Evolutionary conservation across 2,797 vertebrate genomes (phyloP).

Genomic region (Tinamus major): DNA sequence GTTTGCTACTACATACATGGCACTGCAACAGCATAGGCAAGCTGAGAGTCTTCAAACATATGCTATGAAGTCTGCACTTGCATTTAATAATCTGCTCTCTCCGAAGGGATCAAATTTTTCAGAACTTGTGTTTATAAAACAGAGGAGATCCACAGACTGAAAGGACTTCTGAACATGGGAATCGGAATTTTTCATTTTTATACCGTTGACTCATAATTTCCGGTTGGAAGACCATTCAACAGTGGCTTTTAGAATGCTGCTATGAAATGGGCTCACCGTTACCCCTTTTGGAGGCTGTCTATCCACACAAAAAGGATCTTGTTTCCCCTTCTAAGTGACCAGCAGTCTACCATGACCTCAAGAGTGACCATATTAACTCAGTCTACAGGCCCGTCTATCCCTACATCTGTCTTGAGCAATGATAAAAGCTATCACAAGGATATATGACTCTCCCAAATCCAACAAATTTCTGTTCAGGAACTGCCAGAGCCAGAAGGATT

Average conservation of each 20-base stretch:
- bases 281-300: not conserved
- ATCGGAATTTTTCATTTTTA: not conserved
- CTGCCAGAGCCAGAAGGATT: not conserved
- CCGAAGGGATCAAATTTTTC: not conserved
- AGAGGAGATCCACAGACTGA: not conserved
- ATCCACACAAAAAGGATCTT: not conserved
- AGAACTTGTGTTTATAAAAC: not conserved
- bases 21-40: not conserved
- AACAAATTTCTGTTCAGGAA: not conserved
- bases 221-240: not conserved
- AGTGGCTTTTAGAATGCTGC: not conserved
- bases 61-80: not conserved
- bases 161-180: not conserved
- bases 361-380: rapidly evolving
- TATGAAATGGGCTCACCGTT: not conserved
- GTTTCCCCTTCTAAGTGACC: not conserved
- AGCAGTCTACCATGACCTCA: not conserved
- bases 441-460: not conserved
- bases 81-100: not conserved
- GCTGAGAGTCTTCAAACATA: not conserved
- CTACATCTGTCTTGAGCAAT: not conserved
- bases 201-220: rapidly evolving
- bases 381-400: not conserved
- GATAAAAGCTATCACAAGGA: not conserved
- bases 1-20: not conserved